Evolutionary conservation across 2,113 vertebrate species (phyloP).

Genomic region (Actenoides lindsayi): DNA sequence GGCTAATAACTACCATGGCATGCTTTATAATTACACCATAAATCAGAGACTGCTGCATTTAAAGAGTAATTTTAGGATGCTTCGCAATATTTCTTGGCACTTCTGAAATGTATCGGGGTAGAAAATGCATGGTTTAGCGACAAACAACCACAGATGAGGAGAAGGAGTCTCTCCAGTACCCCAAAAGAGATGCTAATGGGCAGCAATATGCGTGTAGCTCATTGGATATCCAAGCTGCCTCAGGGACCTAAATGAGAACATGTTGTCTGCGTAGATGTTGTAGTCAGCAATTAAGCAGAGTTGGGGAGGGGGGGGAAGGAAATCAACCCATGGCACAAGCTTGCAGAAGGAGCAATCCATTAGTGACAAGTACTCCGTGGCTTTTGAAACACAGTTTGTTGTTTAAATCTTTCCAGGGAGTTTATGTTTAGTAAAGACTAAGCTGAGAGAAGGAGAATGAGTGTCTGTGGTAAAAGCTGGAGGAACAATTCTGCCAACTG

Average conservation of each 20-base stretch:
- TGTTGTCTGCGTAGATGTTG: neutral
- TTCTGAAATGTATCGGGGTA: neutral
- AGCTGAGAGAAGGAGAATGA: neutral
- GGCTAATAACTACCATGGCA: conserved; percentile 5
- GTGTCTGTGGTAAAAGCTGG: neutral
- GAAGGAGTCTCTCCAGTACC: neutral
- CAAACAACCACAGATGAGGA: neutral
- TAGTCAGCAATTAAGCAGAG: neutral
- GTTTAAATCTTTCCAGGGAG: neutral
- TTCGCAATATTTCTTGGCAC: neutral
- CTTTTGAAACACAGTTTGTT: neutral
- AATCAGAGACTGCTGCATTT: neutral
- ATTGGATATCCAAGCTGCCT: neutral
- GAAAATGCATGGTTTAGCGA: neutral
- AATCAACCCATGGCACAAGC: neutral
- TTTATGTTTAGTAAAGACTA: neutral
- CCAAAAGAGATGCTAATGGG: neutral
- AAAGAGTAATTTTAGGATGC: neutral
- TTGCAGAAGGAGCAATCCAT: neutral
- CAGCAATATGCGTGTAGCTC: neutral
- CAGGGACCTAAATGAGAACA: accelerated
- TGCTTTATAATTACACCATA: conserved; percentile 41
- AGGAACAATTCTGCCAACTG: neutral
- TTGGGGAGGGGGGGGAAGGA: accelerated
- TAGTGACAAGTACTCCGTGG: neutral